Base-by-base conservation (phyloP, 2,113 vertebrate species). In the Menura novaehollandiae region DNA sequence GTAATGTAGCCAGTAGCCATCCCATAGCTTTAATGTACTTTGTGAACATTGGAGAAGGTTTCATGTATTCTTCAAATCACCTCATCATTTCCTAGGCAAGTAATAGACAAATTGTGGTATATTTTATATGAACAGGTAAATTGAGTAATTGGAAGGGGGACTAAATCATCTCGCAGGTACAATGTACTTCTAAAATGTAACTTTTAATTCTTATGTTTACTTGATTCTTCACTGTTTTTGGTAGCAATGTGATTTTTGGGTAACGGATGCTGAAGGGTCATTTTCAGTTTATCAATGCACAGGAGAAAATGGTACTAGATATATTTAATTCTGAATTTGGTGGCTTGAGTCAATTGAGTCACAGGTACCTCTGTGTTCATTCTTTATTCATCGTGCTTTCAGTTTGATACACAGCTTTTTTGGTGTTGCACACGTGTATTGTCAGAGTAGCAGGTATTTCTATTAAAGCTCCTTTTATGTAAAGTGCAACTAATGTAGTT, bases 321-420 rank as follows among this genome's bases (percentile, higher is more conserved):
- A 14, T n/a, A 28, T 69, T 77, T 11, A 39, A 22, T 47, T 79
- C 33, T 75, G 44, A 78, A 43, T 53, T 63, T 78, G 20, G 32
- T 53, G 24, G 6, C 26, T 82, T 58, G 37, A 60, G 6, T 58
- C 35, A 59, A 5, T n/a, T n/a, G n/a, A n/a, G n/a, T n/a, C 7
- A 49, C 3, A 3, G 13, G 4, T 55, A 23, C 20, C 21, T 51
- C 46, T 72, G 20, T 0, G 0, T 52, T 72, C 0, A 0, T 67
- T 93, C 16, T 33, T 90, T 51, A 37, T 53, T 44, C 8, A 15
- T 64, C 53, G 85, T 76, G 27, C 28, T 85, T 88, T 86, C 51
- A 52, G 62, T 67, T 35, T 68, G 30, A 52, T 67, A 23, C 5
- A 26, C 7, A 47, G 13, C 6, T 81, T 79, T 72, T 79, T 63